Evolutionary conservation across 2,113 vertebrate species (phyloP), one percentile per base, ranked within the genome.

Genomic region (Barbus barbus): DNA sequence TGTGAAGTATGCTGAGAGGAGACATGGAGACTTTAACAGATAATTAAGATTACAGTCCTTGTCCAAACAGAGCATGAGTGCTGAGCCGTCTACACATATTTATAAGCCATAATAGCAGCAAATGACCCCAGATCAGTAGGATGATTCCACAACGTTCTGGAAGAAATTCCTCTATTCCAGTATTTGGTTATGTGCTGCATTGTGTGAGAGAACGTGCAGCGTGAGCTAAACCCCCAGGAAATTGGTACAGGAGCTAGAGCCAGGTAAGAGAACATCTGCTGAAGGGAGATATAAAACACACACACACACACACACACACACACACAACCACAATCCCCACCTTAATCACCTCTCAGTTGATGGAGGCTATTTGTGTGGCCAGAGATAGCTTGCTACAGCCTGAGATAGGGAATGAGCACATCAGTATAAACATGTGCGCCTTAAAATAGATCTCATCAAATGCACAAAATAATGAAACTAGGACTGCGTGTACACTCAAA

Each of bases 351-450:
- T 63, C 56, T 61, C 13, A 61, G 56, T 61, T 78, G n/a, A 78
- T 78, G 77, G 77, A 63, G 77, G 77, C 77, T 78, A 78, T 78
- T 61, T 78, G 77, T 78, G 56, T 78, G 77, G 77, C 58, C 46
- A 78, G 84, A 84, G 86, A 88, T 73, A 88, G 86, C 91, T 71
- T 83, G 86, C 89, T 87, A 82, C 8, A 28, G 46, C 33, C 51
- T 58, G 41, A 67, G 58, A 79, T 14, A 46, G 18, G 24, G 12
- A 86, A 20, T 89, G 76, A 67, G 85, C 71, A 86, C 69, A 36
- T 41, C 84, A n/a, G 89, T 89, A 89, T 87, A 85, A 86, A 88
- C 87, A 60, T 75, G 69, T 24, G 36, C 3, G n/a, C 3, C 20
- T 73, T 46, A 7, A 73, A n/a, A 22, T 31, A 24, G 56, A 61